Evolutionary conservation across 1,140 invertebrate genomes (phyloP).

Genomic region (Meteorus sp.): DNA sequence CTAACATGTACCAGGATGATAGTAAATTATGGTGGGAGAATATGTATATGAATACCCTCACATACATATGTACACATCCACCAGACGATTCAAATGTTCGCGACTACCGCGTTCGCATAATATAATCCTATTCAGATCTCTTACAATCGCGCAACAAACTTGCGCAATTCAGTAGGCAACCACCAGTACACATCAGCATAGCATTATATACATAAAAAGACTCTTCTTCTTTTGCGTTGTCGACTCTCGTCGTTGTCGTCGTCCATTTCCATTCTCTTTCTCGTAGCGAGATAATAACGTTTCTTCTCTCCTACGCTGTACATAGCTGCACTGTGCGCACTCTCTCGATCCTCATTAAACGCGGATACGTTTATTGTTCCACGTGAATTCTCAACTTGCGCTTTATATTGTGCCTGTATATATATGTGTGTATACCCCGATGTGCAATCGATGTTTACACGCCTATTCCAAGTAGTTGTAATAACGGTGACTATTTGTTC

Average conservation of each 20-base stretch:
- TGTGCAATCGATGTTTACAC: constrained; percentile 19
- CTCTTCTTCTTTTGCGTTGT: constrained; percentile 9
- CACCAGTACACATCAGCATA: no score
- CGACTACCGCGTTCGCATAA: constrained; percentile 29
- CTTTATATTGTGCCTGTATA: not conserved
- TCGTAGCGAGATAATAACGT: constrained; percentile 22
- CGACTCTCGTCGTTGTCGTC: not conserved
- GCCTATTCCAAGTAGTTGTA: not conserved
- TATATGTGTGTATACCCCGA: not conserved
- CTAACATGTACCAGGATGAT: not conserved
- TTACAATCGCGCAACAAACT: constrained; percentile 19
- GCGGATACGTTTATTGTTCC: constrained; percentile 13
- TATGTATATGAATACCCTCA: not conserved
- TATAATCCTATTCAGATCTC: no score
- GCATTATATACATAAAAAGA: not conserved
- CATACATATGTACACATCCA: not conserved
- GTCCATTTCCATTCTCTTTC: not conserved
- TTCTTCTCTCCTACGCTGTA: constrained; percentile 12
- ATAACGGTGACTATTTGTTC: constrained; percentile 21
- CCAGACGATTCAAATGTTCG: constrained; percentile 11
- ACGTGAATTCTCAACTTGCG: constrained; percentile 1
- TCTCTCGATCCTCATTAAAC: constrained; percentile 18
- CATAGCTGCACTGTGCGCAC: not conserved
- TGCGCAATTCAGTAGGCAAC: constrained; percentile 24
- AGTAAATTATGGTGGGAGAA: not conserved